These are phyloP conservation scores for Leptobrachium ailaonicum DNA, from an alignment of 2,113 vertebrate genomes.

Conservation along the genomic window DNA sequence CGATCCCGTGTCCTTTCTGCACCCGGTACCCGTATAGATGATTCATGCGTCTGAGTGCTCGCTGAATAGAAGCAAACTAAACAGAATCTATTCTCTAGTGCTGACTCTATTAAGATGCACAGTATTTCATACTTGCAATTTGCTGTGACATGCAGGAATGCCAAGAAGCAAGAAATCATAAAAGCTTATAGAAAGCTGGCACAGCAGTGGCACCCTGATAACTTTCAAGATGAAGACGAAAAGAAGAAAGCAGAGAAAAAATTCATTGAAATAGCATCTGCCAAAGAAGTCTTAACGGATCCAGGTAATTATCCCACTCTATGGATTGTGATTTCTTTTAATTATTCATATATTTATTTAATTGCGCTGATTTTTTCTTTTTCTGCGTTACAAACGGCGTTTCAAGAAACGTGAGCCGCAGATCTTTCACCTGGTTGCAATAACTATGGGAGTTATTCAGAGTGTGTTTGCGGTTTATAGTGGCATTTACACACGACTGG, in stretches of 20 bases:
- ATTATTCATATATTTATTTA: not conserved
- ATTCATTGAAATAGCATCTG: conserved; percentile 96
- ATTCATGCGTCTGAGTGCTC: too few species aligned
- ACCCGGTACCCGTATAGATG: too few species aligned
- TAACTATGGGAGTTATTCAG: too few species aligned
- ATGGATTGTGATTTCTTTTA: not conserved
- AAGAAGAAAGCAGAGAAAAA: conserved; percentile 97
- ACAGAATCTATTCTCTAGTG: not conserved
- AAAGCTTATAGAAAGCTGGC: conserved; percentile 96
- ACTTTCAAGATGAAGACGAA: conserved; percentile 89
- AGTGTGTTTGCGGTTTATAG: too few species aligned
- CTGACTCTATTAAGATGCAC: conserved; percentile 4
- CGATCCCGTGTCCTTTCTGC: too few species aligned
- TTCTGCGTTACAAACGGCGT: too few species aligned
- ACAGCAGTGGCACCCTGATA: conserved; percentile 96
- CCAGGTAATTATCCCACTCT: conserved; percentile 74
- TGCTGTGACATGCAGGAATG: conserved; percentile 72
- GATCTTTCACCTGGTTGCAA: too few species aligned
- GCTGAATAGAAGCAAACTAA: too few species aligned
- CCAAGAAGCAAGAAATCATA: conserved; percentile 96
- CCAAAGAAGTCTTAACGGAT: conserved; percentile 96
- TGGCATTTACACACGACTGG: too few species aligned
- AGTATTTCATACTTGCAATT: conserved; percentile 1
- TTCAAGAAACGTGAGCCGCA: too few species aligned
- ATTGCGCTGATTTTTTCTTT: too few species aligned